Percentiles rank a stretch among this genome's conserved stretches.
Evolutionary conservation across 2,113 vertebrate species (phyloP).

Genomic region (Ctenodactylus gundi): DNA sequence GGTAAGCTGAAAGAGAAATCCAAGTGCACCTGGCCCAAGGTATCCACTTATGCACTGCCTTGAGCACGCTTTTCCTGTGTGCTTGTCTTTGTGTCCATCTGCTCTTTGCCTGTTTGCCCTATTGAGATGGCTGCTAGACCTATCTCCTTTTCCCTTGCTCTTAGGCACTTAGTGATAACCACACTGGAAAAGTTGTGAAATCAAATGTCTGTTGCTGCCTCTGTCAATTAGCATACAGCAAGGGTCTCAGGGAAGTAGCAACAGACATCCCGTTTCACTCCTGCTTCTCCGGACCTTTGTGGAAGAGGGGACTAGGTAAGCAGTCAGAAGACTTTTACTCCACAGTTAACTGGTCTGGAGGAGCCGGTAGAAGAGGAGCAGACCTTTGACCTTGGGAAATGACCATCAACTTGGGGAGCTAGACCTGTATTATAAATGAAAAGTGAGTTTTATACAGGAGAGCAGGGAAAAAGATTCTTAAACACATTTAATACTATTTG

Average conservation of each 20-base stretch:
- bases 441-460: conserved; percentile 35
- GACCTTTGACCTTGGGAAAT: conserved; percentile 11
- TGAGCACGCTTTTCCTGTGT: conserved; percentile 44
- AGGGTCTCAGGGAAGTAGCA: not conserved
- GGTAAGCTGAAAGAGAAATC: conserved; percentile 92
- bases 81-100: conserved; percentile 71
- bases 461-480: conserved; percentile 40
- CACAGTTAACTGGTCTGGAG: not conserved
- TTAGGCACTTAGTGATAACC: not conserved
- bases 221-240: not conserved
- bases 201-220: conserved; percentile 28
- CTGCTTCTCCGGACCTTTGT: not conserved
- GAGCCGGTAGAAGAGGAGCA: not conserved
- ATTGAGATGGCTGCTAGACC: conserved; percentile 45
- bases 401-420: not conserved
- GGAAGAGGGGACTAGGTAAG: not conserved
- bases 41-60: conserved; percentile 85
- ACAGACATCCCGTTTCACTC: conserved; percentile 25
- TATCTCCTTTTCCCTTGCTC: not conserved
- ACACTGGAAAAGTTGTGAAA: conserved; percentile 29
- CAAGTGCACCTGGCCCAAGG: conserved; percentile 92
- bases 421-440: conserved; percentile 32
- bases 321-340: conserved; percentile 31
- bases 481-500: conserved; percentile 49
- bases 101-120: conserved; percentile 64